Evolutionary conservation across 1,140 invertebrate genomes (phyloP).

Genomic region (Leptinotarsa texana): DNA sequence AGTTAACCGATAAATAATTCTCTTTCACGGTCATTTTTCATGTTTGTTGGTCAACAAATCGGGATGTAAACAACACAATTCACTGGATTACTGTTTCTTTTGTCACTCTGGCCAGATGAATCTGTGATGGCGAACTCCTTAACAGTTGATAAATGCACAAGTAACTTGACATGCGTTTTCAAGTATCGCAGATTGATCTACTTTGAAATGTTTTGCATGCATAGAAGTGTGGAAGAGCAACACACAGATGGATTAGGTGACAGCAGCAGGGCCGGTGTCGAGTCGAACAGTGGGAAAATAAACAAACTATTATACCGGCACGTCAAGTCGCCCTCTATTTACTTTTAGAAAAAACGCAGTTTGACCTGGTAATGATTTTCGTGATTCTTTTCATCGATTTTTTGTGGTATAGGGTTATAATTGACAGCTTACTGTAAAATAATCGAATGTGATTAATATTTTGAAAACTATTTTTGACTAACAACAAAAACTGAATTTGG

Average conservation of each 20-base stretch:
- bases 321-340: constrained; percentile 49
- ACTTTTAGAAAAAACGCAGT: constrained; percentile 22
- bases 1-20: constrained; percentile 61
- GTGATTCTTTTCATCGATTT: constrained; percentile 4
- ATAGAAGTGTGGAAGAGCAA: constrained; percentile 46
- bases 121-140: constrained; percentile 13
- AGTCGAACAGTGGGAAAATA: constrained; percentile 54
- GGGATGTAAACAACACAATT: constrained; percentile 46
- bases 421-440: too few relatives aligned
- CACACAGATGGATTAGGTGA: constrained; percentile 48
- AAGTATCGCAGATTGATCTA: constrained; percentile 55
- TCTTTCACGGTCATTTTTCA: constrained; percentile 58
- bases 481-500: too few relatives aligned
- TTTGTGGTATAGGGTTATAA: too few relatives aligned
- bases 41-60: constrained; percentile 54
- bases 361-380: constrained; percentile 19
- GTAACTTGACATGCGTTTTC: constrained; percentile 47
- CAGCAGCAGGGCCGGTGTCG: constrained; percentile 47
- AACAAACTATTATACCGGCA: constrained; percentile 56
- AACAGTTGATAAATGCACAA: constrained; percentile 29
- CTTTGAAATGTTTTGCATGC: constrained; percentile 55
- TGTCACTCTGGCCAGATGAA: constrained; percentile 24
- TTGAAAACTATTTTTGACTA: too few relatives aligned
- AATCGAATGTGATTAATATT: too few relatives aligned
- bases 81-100: constrained; percentile 24